Conservation (phyloP, 1,140 invertebrate species). For the Ceratosolen solmsi region DNA sequence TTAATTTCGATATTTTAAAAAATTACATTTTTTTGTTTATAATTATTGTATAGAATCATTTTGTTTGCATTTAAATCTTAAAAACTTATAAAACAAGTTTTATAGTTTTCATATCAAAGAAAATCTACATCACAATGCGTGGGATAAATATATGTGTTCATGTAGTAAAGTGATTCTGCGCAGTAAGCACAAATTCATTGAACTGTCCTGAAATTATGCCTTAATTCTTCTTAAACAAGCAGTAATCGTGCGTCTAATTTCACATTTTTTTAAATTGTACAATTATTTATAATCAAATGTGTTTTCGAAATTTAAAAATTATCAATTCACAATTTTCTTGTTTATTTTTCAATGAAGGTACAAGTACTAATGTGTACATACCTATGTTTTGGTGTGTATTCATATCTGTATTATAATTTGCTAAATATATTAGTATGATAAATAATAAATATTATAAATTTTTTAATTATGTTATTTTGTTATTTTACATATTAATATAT, state of each 20-base stretch:
- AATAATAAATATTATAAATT: no score
- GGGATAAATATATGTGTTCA: background rate
- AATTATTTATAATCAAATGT: conserved; percentile 13
- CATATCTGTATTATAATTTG: background rate
- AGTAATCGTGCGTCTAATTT: background rate
- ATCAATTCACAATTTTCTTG: background rate
- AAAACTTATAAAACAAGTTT: no score
- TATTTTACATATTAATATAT: no score
- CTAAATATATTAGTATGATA: background rate
- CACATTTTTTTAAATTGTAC: background rate
- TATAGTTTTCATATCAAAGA: no score
- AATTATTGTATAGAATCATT: no score
- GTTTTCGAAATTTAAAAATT: background rate
- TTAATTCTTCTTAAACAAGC: background rate
- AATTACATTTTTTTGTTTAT: no score
- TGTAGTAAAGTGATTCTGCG: conserved; percentile 23
- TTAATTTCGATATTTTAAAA: no score
- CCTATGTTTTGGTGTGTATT: conserved; percentile 32
- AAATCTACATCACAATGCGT: no score
- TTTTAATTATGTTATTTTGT: no score
- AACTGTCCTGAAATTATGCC: background rate
- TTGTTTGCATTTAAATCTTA: no score
- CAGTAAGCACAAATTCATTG: conserved; percentile 19
- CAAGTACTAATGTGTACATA: background rate
- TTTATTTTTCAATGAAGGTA: conserved; percentile 23